phyloP scores from a whole-genome alignment of 2,888 invertebrate genomes.

The Caenorhabditis sp. region DNA sequence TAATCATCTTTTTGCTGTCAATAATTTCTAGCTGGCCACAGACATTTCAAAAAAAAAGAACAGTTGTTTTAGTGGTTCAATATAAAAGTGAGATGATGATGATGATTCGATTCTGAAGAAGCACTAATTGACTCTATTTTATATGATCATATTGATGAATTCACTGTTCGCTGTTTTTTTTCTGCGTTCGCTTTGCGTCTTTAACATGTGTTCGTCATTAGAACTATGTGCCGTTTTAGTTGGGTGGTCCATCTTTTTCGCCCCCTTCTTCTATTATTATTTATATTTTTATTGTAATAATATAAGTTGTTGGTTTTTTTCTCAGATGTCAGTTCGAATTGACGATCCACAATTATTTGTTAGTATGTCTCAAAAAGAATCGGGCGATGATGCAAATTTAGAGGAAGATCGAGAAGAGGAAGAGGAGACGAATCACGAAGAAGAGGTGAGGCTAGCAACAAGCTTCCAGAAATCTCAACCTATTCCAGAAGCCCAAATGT shows the following conservation, averaged over 20 bases:
- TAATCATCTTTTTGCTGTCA: not conserved
- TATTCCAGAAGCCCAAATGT: constrained; percentile 1
- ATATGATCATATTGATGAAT: not conserved
- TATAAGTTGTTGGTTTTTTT: too few relatives aligned
- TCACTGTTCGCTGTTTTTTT: not conserved
- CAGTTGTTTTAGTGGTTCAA: constrained; percentile 1
- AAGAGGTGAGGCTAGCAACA: not conserved
- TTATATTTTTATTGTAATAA: not conserved
- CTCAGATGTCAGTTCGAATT: constrained; percentile 36
- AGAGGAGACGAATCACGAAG: constrained; percentile 17
- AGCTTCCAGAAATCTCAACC: too few relatives aligned
- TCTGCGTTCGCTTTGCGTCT: not conserved
- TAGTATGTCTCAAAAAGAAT: constrained; percentile 23
- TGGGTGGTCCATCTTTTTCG: too few relatives aligned
- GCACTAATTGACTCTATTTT: not conserved
- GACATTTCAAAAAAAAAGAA: not conserved
- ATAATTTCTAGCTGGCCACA: not conserved
- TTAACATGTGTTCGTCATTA: constrained; percentile 43
- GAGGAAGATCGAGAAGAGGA: constrained; percentile 20
- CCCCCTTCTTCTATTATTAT: constrained; percentile 1
- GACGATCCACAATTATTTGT: constrained; percentile 39
- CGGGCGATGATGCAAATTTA: constrained; percentile 17
- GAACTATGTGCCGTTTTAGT: constrained; percentile 5
- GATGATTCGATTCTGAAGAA: not conserved
- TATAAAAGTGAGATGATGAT: not conserved